A percentile compares a stretch with the other conserved stretches of the same genome.
phyloP scores from a whole-genome alignment of 2,113 vertebrate genomes.

The Cepphus grylle region DNA sequence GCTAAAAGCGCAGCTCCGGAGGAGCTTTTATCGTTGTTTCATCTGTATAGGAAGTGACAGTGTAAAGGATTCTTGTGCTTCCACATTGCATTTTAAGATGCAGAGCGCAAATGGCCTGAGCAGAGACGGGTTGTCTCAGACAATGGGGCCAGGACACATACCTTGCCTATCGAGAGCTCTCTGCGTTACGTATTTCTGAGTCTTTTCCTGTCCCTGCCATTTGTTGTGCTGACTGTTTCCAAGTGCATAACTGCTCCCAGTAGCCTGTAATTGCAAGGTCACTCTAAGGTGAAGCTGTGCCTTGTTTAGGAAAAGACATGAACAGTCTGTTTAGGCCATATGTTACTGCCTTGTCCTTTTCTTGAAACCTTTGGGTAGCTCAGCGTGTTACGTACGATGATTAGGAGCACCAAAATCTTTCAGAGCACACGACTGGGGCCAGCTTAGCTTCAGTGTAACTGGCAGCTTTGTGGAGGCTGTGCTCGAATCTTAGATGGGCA shows the following conservation, averaged over 20 bases:
- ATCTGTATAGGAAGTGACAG: not conserved
- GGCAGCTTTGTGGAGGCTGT: not conserved
- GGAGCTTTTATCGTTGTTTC: conserved; percentile 32
- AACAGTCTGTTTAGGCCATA: conserved; percentile 11
- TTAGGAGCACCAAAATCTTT: not conserved
- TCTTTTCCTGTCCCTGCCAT: not conserved
- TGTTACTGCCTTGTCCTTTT: conserved; percentile 21
- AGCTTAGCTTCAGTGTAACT: not conserved
- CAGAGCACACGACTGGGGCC: not conserved
- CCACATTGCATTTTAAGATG: not conserved
- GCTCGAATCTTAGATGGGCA: not conserved
- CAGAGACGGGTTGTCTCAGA: not conserved
- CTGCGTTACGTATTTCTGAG: not conserved
- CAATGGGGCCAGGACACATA: not conserved
- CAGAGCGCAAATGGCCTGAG: not conserved
- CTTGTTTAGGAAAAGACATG: not conserved
- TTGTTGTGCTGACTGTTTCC: conserved; percentile 4
- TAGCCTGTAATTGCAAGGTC: conserved; percentile 67
- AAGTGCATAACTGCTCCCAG: conserved; percentile 32
- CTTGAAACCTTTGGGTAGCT: not conserved
- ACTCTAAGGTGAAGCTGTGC: conserved; percentile 36
- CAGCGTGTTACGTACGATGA: not conserved
- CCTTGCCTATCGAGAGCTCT: not conserved
- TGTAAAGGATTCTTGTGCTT: not conserved
- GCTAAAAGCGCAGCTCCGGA: not conserved